Evolutionary conservation across 2,113 vertebrate species (phyloP), one percentile per base, ranked within the genome.

Genomic region (Rhipidura dahli): DNA sequence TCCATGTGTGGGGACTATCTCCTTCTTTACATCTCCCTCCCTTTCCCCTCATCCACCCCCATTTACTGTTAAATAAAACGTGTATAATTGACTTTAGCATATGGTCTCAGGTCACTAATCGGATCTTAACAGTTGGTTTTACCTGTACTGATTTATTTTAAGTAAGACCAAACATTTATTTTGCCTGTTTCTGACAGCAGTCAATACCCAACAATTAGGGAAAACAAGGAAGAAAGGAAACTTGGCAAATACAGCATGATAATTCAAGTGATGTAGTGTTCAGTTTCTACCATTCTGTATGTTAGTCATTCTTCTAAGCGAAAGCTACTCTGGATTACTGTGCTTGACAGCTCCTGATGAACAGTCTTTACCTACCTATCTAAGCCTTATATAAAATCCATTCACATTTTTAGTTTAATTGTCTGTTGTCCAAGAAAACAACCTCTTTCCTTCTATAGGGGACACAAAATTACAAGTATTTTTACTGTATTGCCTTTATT

Each of bases 91-190:
- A 51, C 33, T 59, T 66, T n/a, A 37, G 28, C 13, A 66, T 39
- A 59, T 14, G 15, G 33, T 73, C 15, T 51, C 13, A 10, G n/a
- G 33, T 57, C 35, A 44, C 22, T 73, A 65, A 50, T 28, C 0
- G 1, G 37, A 42, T 20, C 18, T 44, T 49, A 72, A 49, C 31
- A 19, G 22, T 16, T 42, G 35, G 13, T 39, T 71, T 92, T 83
- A 72, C 37, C n/a, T 60, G 16, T 19, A 83, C 35, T 60, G 57
- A 79, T 72, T 65, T 72, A 76, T 56, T 60, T n/a, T 30, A 60
- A 72, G 23, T 56, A 63, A 81, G n/a, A 77, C 16, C 23, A 94
- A 68, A 86, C 79, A 90, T 75, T 90, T 39, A 75, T 33, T 84
- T 79, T 33, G 13, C 15, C 24, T 69, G 37, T 24, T 86, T 90